These are phyloP conservation scores for Bolinopsis microptera DNA, from an alignment of 37 sponge, comb jelly and placozoan genomes.

Conservation along the genomic window DNA sequence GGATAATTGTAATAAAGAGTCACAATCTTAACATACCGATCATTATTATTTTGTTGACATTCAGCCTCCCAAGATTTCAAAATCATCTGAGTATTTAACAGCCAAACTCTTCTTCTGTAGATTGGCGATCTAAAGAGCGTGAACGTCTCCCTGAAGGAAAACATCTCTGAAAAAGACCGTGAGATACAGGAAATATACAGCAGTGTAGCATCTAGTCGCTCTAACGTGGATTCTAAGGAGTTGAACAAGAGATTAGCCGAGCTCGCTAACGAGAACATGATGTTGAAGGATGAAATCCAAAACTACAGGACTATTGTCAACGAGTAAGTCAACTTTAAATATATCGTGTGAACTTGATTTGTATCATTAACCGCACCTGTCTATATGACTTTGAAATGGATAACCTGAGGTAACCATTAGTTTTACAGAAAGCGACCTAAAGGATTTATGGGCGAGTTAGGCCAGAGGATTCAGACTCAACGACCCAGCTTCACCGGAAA, in stretches of 20 bases:
- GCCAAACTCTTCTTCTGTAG: too few species aligned
- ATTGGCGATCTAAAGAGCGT: not conserved
- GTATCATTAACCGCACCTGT: not conserved
- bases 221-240: slow-evolving; percentile 37
- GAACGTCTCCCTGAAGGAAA: slow-evolving; percentile 14
- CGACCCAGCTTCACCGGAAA: slow-evolving; percentile 13
- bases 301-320: slow-evolving; percentile 16
- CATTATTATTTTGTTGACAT: too few species aligned
- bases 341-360: not conserved
- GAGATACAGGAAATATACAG: slow-evolving; percentile 36
- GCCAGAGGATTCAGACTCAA: slow-evolving; percentile 36
- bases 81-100: too few species aligned
- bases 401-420: not conserved
- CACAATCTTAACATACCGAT: too few species aligned
- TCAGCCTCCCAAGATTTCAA: too few species aligned
- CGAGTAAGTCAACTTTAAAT: not conserved
- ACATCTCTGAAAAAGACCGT: not conserved
- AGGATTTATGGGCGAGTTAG: slow-evolving; percentile 15
- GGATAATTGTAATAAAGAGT: too few species aligned
- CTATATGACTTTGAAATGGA: too few species aligned
- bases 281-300: not conserved
- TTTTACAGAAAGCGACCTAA: slow-evolving; percentile 1
- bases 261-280: slow-evolving; percentile 64
- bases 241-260: slow-evolving; percentile 37
- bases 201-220: not conserved